Evolutionary conservation across 2,113 vertebrate genomes (phyloP), one percentile per base, ranked within the genome.

Genomic region (Mohoua ochrocephala): DNA sequence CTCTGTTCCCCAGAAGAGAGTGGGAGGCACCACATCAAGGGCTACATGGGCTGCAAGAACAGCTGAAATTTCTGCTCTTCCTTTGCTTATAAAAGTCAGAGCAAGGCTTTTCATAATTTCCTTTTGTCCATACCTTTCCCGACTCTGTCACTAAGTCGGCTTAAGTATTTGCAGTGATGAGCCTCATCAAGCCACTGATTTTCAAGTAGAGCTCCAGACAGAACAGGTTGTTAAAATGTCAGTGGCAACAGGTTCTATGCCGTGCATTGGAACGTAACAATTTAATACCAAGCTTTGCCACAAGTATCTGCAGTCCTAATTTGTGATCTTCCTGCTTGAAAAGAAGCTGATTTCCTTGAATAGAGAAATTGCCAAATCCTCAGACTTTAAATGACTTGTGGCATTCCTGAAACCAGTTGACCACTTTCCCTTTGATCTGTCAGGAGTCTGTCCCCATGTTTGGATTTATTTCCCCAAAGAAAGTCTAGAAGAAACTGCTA

Each of bases 201-300:
- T 93, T 96, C 73, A 92, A 94, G 61, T 44, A 87, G 56, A 91
- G 30, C 44, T 92, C 13, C 71, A 59, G 44, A 92, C 39, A 86
- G 65, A 76, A 94, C 88, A 92, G 59, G 57, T 92, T n/a, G 6
- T 87, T 87, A 85, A 93, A 91, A 89, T 91, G 87, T 96, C 82
- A 95, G 3, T 88, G 78, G 65, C 63, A 82, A 3, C 69, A 73
- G 33, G n/a, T 77, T 26, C 39, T 44, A 21, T 80, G 54, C 50
- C 0, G 0, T 78, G 65, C 41, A 31, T 8, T 63, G 15, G 31
- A 88, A 92, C 28, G 10, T 44, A 86, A 49, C 35, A 77, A 39
- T 86, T 80, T 92, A 67, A 95, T 91, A 74, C 60, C 28, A 83
- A 60, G 56, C 83, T 88, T 93, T 90, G 45, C 67, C 1, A 2